Evolutionary conservation across 2,113 vertebrate species (phyloP).

Genomic region (Ardeotis arabs): DNA sequence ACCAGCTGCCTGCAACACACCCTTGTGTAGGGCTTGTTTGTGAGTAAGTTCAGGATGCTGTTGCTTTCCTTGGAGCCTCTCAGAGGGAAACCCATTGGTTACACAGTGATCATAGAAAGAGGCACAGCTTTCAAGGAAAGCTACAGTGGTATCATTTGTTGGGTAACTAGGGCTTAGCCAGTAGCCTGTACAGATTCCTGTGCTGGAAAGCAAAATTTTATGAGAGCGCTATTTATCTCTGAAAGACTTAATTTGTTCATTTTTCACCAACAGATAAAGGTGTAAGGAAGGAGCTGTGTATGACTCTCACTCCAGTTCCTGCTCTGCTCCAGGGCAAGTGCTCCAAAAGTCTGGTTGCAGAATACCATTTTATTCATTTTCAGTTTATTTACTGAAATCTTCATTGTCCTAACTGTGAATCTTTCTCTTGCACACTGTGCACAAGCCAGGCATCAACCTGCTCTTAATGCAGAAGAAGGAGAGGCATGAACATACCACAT

Average conservation of each 20-base stretch:
- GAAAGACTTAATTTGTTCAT: neutral
- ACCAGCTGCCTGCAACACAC: neutral
- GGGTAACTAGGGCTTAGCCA: neutral
- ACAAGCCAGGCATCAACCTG: neutral
- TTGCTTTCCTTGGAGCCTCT: neutral
- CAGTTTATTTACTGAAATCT: neutral
- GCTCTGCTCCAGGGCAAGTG: neutral
- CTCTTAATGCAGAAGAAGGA: neutral
- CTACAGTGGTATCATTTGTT: rapidly evolving
- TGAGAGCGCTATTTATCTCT: neutral
- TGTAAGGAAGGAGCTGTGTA: rapidly evolving
- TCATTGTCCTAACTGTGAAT: neutral
- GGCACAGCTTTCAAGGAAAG: neutral
- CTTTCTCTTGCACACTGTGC: neutral
- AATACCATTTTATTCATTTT: neutral
- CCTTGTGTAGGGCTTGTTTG: neutral
- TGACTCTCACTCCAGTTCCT: neutral
- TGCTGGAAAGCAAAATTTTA: neutral
- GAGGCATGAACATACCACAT: neutral
- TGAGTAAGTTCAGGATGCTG: neutral
- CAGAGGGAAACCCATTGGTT: neutral
- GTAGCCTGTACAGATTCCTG: neutral
- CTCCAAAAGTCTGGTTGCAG: neutral
- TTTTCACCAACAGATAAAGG: neutral
- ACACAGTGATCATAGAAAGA: neutral